These are phyloP conservation scores for Drosophila nigritarsus DNA, from an alignment of 2,888 invertebrate species.

Conservation along the genomic window DNA sequence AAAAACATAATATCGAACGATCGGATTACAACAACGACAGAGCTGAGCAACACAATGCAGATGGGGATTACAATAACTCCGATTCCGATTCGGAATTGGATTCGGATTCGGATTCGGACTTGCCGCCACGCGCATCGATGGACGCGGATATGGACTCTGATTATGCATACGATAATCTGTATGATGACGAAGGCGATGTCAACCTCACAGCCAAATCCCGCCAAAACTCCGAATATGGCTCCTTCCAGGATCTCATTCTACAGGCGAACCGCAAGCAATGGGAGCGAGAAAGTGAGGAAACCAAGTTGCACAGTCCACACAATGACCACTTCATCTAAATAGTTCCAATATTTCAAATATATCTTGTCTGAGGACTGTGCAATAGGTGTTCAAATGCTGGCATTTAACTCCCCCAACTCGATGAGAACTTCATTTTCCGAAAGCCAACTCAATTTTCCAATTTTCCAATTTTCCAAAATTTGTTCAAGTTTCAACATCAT, in stretches of 20 bases:
- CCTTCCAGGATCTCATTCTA: slow-evolving; percentile 78
- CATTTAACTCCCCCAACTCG: slow-evolving; percentile 52
- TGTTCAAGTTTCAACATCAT: slow-evolving; percentile 19
- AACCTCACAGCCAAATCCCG: slow-evolving; percentile 63
- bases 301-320: slow-evolving; percentile 57
- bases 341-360: background rate
- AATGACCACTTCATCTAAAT: slow-evolving; percentile 67
- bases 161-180: slow-evolving; percentile 76
- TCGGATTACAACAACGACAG: slow-evolving; percentile 27
- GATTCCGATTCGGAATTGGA: slow-evolving; percentile 19
- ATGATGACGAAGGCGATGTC: slow-evolving; percentile 78
- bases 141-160: slow-evolving; percentile 57
- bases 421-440: background rate
- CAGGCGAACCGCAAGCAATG: slow-evolving; percentile 74
- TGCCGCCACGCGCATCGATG: slow-evolving; percentile 12
- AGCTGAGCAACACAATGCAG: slow-evolving; percentile 28
- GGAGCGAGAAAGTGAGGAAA: slow-evolving; percentile 73
- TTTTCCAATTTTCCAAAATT: background rate
- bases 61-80: slow-evolving; percentile 51
- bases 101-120: slow-evolving; percentile 20
- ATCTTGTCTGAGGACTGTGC: slow-evolving; percentile 33
- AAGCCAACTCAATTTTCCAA: background rate
- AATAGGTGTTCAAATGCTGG: slow-evolving; percentile 70
- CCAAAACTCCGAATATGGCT: slow-evolving; percentile 73
- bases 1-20: slow-evolving; percentile 59